Evolutionary conservation across 2,113 vertebrate genomes (phyloP), one percentile per base, ranked within the genome.

Genomic region (Ochotona curzoniae): DNA sequence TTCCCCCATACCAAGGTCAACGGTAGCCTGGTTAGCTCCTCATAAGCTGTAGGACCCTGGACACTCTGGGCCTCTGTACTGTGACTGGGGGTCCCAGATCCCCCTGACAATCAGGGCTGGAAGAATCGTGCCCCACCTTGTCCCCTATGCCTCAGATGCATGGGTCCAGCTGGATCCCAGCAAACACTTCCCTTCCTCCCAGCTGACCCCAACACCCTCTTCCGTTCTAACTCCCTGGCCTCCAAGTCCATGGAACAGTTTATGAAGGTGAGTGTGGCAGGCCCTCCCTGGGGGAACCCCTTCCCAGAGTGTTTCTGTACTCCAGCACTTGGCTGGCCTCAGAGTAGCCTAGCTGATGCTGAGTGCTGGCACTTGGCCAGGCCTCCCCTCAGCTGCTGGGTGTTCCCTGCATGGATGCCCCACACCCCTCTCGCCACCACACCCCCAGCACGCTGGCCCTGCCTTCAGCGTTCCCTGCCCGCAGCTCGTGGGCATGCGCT

Each of bases 171-270:
- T 70, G 85, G 23, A 17, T 15, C 70, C 4, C 2, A 83, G 71
- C 30, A 30, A 83, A 73, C 0, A 1, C 61, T 90, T 69, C 95
- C n/a, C 79, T 17, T 64, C 74, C 83, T 96, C 86, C 69, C 96
- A 99, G 99, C 96, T 10, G 98, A 99, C 95, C 99, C 99, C 97
- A 99, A 99, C 97, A 99, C 98, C n/a, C 98, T 99, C 78, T 99
- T 99, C 97, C 98, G 98, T 74, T 99, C 99, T 64, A 99, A 99
- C 97, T 99, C 99, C 0, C 97, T 99, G 97, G 98, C 99, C 21
- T 99, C 99, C 91, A 99, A 99, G 96, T 98, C 99, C 1, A 97
- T 99, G 99, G 99, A 99, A 67, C 99, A 99, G 91, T 99, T 99
- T 95, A 98, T 99, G 0, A 54, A 92, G 90, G 89, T 93, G 93